phyloP scores from a whole-genome alignment of 92 coral and sea anemone genomes.

The Isaurus tuberculatus region DNA sequence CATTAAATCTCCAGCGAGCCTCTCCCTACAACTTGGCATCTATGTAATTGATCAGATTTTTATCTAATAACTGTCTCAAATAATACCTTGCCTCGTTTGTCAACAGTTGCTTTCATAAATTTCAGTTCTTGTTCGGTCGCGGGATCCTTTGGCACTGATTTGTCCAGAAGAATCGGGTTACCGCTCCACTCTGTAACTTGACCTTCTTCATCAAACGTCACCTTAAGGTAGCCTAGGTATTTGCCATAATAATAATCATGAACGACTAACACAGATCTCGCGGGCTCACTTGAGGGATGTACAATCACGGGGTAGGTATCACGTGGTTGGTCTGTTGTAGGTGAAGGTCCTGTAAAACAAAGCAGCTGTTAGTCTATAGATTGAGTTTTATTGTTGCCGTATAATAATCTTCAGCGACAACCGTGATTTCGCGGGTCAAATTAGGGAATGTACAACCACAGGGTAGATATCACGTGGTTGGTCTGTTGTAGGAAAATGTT shows the following conservation, averaged over 20 bases:
- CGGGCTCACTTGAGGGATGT: constrained; percentile 62
- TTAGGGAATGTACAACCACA: constrained; percentile 66
- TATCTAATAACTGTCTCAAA: neutral
- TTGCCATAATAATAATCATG: constrained; percentile 85
- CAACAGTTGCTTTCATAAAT: constrained; percentile 72
- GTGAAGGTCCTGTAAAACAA: constrained; percentile 63
- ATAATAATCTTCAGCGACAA: constrained; percentile 86
- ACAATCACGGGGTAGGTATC: constrained; percentile 89
- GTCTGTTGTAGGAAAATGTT: constrained; percentile 73
- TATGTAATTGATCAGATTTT: neutral
- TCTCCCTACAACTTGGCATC: too few relatives aligned
- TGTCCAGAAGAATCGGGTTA: constrained; percentile 81
- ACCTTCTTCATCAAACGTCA: constrained; percentile 78
- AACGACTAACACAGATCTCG: constrained; percentile 76
- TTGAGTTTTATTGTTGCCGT: too few relatives aligned
- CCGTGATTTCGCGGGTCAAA: constrained; percentile 65
- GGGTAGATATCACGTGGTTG: constrained; percentile 84
- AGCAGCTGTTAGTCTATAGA: neutral
- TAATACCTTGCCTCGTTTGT: constrained; percentile 64
- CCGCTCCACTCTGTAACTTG: constrained; percentile 81
- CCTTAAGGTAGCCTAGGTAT: constrained; percentile 85
- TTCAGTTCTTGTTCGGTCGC: constrained; percentile 40
- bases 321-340: constrained; percentile 66
- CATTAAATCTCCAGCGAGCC: too few relatives aligned
- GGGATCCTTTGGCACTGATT: constrained; percentile 66